Evolutionary conservation across 2,113 vertebrate species (phyloP).

Genomic region (Perccottus glenii): DNA sequence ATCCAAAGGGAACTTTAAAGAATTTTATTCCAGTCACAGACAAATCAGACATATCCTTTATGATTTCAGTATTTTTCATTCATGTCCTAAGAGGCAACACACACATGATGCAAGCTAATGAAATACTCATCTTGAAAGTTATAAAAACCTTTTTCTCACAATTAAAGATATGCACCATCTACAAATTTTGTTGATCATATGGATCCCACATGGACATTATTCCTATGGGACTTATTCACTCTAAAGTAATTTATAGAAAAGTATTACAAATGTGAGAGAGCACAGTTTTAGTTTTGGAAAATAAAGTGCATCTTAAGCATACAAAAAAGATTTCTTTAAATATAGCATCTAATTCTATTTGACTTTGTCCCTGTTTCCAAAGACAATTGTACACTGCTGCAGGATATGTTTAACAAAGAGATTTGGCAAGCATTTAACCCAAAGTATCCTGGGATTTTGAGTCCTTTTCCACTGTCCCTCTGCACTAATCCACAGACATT

Average conservation of each 20-base stretch:
- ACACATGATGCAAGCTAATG: slow-evolving; percentile 52
- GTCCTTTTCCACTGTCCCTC: slow-evolving; percentile 1
- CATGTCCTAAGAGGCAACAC: slow-evolving; percentile 17
- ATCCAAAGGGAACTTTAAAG: slow-evolving; percentile 22
- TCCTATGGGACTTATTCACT: too few relatives aligned
- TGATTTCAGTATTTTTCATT: slow-evolving; percentile 38
- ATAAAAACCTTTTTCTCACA: slow-evolving; percentile 29
- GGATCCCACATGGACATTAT: too few relatives aligned
- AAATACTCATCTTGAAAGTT: slow-evolving; percentile 43
- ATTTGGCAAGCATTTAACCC: slow-evolving; percentile 18
- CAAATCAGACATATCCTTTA: slow-evolving; percentile 34
- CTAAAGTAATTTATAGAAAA: too few relatives aligned
- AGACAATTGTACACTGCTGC: slow-evolving; percentile 9
- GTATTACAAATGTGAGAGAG: too few relatives aligned
- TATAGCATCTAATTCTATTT: not conserved
- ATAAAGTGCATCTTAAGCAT: too few relatives aligned
- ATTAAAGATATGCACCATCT: slow-evolving; percentile 11
- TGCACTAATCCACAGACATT: not conserved
- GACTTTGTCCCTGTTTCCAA: slow-evolving; percentile 7
- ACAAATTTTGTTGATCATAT: slow-evolving; percentile 13
- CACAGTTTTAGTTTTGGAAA: too few relatives aligned
- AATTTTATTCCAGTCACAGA: slow-evolving; percentile 22
- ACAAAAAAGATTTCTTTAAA: too few relatives aligned
- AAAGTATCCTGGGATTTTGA: slow-evolving; percentile 15
- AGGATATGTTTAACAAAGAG: too few relatives aligned